Evolutionary conservation across 2,888 invertebrate genomes (phyloP).

Genomic region (Aleiodes testaceus): DNA sequence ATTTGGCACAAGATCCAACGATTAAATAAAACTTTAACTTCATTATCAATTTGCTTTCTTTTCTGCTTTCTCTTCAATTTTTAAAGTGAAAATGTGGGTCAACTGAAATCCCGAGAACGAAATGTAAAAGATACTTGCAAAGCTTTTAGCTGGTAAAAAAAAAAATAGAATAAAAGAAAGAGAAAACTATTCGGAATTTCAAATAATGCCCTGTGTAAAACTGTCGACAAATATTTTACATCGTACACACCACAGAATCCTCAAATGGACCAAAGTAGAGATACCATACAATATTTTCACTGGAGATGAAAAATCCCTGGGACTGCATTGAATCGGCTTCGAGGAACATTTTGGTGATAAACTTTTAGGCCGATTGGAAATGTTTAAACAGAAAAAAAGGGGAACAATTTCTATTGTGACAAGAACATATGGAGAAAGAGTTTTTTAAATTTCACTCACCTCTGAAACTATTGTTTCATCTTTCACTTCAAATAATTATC

Average conservation of each 20-base stretch:
- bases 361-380: slow-evolving; percentile 42
- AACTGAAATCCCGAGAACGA: too few relatives aligned
- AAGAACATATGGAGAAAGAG: neutral
- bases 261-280: neutral
- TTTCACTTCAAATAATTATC: neutral
- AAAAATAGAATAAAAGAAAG: neutral
- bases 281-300: slow-evolving; percentile 2
- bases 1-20: neutral
- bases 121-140: neutral
- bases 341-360: slow-evolving; percentile 20
- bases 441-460: neutral
- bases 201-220: neutral
- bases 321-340: neutral
- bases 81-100: too few relatives aligned
- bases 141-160: neutral
- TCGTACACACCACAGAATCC: neutral
- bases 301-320: neutral
- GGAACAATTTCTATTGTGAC: neutral
- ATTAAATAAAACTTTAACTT: too few relatives aligned
- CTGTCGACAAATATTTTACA: slow-evolving; percentile 25
- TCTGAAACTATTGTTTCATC: neutral
- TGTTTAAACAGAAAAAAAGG: neutral
- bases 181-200: neutral
- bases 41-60: too few relatives aligned
- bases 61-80: too few relatives aligned